phyloP scores from a whole-genome alignment of 2,797 vertebrate species.

The Carduelis carduelis region DNA sequence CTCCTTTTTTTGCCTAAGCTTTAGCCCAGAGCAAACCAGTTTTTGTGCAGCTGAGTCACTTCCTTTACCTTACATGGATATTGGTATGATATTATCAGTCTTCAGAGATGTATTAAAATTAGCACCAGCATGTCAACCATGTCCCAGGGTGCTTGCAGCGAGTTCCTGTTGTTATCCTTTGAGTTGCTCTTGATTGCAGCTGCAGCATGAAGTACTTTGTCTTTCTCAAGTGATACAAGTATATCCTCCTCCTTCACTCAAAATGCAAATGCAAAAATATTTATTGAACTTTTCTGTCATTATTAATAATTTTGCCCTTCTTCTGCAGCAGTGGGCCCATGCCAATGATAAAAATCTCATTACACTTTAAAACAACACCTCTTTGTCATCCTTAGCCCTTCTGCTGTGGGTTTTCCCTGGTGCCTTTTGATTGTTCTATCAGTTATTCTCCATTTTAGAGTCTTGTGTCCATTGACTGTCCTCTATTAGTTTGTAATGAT shows the following conservation, averaged over 20 bases:
- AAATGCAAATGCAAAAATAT: constrained; percentile 5
- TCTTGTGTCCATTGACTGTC: neutral
- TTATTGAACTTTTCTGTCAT: neutral
- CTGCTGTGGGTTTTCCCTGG: neutral
- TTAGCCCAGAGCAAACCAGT: neutral
- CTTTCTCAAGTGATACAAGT: constrained; percentile 25
- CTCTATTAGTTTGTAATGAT: neutral
- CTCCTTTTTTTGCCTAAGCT: neutral
- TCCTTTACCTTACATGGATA: neutral
- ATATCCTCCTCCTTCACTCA: neutral
- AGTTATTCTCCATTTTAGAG: neutral
- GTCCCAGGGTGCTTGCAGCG: neutral
- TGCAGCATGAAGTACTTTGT: constrained; percentile 27
- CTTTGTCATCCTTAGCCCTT: neutral
- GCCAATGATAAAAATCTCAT: neutral
- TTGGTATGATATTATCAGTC: neutral
- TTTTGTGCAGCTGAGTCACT: neutral
- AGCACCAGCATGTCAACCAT: neutral
- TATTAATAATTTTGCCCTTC: neutral
- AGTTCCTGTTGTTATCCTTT: constrained; percentile 25
- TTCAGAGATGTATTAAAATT: neutral
- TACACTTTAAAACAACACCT: neutral
- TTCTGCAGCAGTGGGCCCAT: neutral
- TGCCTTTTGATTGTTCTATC: neutral
- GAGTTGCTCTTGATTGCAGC: constrained; percentile 31